Evolutionary conservation across 2,797 vertebrate species (phyloP), one percentile per base, ranked within the genome.

Genomic region (Rhabdomys pumilio): DNA sequence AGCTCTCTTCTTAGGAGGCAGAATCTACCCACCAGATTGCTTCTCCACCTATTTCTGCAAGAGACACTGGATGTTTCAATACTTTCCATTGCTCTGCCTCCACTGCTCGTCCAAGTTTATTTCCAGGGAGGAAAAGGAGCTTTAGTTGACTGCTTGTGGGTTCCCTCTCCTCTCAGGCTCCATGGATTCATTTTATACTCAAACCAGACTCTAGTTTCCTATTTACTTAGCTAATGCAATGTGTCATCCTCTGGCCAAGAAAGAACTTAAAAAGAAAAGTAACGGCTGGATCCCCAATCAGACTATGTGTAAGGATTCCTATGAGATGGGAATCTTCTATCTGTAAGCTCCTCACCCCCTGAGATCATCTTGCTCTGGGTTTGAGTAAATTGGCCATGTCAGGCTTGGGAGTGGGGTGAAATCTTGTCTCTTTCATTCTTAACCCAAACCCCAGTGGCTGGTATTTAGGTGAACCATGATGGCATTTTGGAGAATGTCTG

Each of bases 141-240:
- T 67, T 94, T 72, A 55, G 72, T 88, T 57, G 96, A 93, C 87
- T 95, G 79, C 69, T 83, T 79, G 88, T 94, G 50, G 22, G 47
- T 69, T 96, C 94, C 77, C 29, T 87, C 34, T 86, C 88, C 65
- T 93, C 96, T 53, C 86, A 77, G 84, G 65, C 90, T 84, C 85
- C 50, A 55, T 75, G 93, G 67, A 83, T 87, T 96, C 63, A 89
- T 97, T 97, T 95, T 47, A 93, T 94, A 90, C 92, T 93, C 93
- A 80, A 86, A 93, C 90, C 69, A 67, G 92, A 93, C 47, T 91
- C 61, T n/a, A 86, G 67, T 86, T 97, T 96, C 94, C 96, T 92
- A 65, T 95, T 96, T 97, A 97, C 94, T 65, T 61, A 93, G 63
- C 79, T 84, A 91, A 92, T 75, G 53, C 47, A 93, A 79, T 44